Conservation (phyloP, 2,113 vertebrate genomes). For the Cercopithecus mona region DNA sequence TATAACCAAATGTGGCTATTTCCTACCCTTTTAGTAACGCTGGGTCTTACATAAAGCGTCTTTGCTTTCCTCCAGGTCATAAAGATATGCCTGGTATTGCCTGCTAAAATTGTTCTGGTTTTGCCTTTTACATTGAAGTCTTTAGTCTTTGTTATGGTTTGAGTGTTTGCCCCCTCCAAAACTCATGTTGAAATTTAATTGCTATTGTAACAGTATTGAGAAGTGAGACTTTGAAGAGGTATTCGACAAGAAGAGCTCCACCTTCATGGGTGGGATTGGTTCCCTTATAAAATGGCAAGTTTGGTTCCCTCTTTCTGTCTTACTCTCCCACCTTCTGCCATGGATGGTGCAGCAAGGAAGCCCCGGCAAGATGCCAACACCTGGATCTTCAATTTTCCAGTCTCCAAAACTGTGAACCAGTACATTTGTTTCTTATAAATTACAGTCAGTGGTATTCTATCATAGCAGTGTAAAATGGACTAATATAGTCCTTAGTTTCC, state of each 20-base stretch:
- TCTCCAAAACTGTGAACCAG: not conserved
- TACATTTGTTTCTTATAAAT: not conserved
- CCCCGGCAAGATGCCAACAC: no score
- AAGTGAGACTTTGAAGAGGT: not conserved
- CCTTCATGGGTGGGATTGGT: not conserved
- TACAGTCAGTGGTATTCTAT: not conserved
- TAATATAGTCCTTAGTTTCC: not conserved
- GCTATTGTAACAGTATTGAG: not conserved
- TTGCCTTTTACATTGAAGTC: not conserved
- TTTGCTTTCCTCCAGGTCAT: not conserved
- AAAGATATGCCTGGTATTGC: not conserved
- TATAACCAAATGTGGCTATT: not conserved
- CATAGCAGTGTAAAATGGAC: not conserved
- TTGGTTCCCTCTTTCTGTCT: not conserved
- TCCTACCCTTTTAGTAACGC: not conserved
- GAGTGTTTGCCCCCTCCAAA: not conserved
- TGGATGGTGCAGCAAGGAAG: not conserved
- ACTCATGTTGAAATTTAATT: not conserved
- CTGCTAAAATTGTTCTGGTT: not conserved
- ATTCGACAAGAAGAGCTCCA: not conserved
- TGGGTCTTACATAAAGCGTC: not conserved
- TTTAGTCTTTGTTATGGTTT: not conserved
- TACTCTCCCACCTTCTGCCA: no score
- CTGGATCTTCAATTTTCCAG: no score
- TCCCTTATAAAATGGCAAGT: no score